A percentile compares a stretch with the other conserved stretches of the same genome.
Conservation (phyloP, 2,113 vertebrate species). For the Ibidorhyncha struthersii region DNA sequence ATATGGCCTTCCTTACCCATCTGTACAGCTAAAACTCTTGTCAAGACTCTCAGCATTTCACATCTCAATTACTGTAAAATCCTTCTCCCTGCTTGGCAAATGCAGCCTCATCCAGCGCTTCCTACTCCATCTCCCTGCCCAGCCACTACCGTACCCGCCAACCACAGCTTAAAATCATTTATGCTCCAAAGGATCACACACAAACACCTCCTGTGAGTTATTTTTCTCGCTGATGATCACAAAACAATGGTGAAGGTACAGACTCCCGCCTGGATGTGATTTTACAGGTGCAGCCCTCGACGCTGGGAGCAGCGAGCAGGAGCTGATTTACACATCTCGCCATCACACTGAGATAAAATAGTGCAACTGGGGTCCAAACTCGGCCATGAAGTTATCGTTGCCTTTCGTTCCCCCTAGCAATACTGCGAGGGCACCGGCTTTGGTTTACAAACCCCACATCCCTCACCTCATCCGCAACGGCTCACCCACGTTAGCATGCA, state of each 20-base stretch:
- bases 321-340: neutral
- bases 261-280: neutral
- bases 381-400: rapidly evolving
- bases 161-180: slow-evolving; percentile 65
- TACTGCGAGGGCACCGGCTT: neutral
- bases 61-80: slow-evolving; percentile 72
- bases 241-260: neutral
- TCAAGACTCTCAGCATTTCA: slow-evolving; percentile 71
- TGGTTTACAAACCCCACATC: neutral
- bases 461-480: rapidly evolving
- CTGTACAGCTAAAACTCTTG: slow-evolving; percentile 74
- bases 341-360: neutral
- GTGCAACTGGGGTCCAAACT: neutral
- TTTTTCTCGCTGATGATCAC: neutral
- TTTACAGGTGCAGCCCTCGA: neutral
- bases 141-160: slow-evolving; percentile 48
- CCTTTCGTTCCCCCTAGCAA: neutral
- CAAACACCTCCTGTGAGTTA: slow-evolving; percentile 40
- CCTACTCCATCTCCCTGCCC: slow-evolving; percentile 56
- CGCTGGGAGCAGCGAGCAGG: neutral
- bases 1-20: slow-evolving; percentile 71
- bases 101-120: slow-evolving; percentile 54
- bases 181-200: slow-evolving; percentile 45
- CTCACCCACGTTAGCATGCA: rapidly evolving
- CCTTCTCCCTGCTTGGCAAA: slow-evolving; percentile 69